A percentile compares a stretch with the other conserved stretches of the same genome.
phyloP scores from a whole-genome alignment of 2,113 vertebrate genomes.

The Oncorhynchus masou region DNA sequence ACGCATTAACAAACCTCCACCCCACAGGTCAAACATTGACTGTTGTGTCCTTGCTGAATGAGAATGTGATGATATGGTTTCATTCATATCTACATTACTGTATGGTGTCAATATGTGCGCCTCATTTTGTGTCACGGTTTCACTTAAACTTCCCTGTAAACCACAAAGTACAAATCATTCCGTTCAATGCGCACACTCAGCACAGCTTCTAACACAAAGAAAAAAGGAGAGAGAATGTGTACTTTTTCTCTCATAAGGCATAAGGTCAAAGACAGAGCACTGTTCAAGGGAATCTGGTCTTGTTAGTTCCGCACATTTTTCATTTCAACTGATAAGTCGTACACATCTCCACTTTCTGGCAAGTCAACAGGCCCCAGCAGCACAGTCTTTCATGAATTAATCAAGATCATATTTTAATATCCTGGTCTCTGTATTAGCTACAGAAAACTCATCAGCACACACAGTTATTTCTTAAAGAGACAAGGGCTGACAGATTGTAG shows the following conservation, averaged over 20 bases:
- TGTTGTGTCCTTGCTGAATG: background rate
- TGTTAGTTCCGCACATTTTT: background rate
- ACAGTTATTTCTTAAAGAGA: slow-evolving; percentile 5
- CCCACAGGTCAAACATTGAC: background rate
- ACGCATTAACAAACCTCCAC: background rate
- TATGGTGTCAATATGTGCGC: background rate
- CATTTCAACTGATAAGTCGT: slow-evolving; percentile 1
- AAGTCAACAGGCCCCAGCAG: background rate
- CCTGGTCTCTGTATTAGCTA: background rate
- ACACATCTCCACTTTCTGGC: slow-evolving; percentile 1
- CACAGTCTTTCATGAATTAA: background rate
- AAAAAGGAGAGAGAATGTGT: background rate
- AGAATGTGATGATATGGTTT: background rate
- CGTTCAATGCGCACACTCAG: background rate
- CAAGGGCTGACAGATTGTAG: background rate
- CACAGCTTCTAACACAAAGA: background rate
- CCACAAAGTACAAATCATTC: background rate
- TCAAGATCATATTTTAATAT: background rate
- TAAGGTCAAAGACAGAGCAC: background rate
- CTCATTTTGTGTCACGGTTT: slow-evolving; percentile 10
- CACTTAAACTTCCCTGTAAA: background rate
- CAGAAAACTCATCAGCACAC: slow-evolving; percentile 1
- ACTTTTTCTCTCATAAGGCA: background rate
- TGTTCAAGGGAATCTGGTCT: background rate
- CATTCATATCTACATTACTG: background rate